Evolutionary conservation across 2,797 vertebrate species (phyloP), one percentile per base, ranked within the genome.

Genomic region (Sebastes ruberrimus): DNA sequence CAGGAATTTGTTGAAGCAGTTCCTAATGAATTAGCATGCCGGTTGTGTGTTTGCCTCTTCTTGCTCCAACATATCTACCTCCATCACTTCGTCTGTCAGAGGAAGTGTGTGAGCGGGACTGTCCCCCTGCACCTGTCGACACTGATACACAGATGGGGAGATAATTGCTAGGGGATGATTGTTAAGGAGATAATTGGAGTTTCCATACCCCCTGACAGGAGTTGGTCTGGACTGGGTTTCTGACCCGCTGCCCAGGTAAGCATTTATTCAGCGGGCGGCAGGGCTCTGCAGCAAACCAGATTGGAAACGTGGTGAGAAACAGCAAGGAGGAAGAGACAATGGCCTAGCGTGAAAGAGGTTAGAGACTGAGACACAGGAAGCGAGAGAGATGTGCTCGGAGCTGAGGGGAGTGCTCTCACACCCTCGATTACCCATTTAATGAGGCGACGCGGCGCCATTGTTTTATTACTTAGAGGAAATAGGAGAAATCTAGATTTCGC

Each of bases 381-480:
- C 68, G 80, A 64, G 79, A 83, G 81, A 86, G 86, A 87, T 81
- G 81, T 88, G 84, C 90, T 86, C 7, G 2, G 84, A 82, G 91
- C 88, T n/a, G 75, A 88, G 88, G 89, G 89, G 92, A 90, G 91
- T 83, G 84, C 83, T 92, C 89, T 93, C 88, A 88, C 91, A 94
- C 88, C 92, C 93, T 94, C 92, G 69, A 95, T 95, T 95, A 93
- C 89, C 91, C 87, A 80, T 90, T 91, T 93, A 95, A 95, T 95
- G 94, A 94, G 93, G 91, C 88, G 79, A 87, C 32, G 80, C 84
- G 0, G 59, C 80, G 88, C 90, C 92, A 90, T 95, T 95, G 93
- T 95, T 95, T 94, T 94, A 94, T 93, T 93, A 94, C 92, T 92
- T 88, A 87, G 90, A 90, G 92, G 85, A 92, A 92, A 92, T 90